Evolutionary conservation across 2,888 invertebrate genomes (phyloP).

Genomic region (Plebejus melissa): DNA sequence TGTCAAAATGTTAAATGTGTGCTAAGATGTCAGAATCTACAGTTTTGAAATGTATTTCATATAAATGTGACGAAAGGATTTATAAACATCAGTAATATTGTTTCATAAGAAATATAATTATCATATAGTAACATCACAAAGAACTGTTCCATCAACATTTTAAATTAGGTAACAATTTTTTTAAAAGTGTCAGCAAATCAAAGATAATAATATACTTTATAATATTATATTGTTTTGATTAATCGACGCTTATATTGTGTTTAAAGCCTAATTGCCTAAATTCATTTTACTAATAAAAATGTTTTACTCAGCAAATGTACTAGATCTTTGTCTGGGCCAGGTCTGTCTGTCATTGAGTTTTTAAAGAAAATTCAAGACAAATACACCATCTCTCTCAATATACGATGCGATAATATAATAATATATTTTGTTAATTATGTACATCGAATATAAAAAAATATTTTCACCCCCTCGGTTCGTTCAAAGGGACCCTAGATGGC

Average conservation of each 20-base stretch:
- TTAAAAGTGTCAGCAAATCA: neutral
- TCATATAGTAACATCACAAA: neutral
- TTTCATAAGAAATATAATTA: neutral
- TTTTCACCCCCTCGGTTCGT: conserved; percentile 35
- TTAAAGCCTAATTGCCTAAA: too few species aligned
- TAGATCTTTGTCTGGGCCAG: too few species aligned
- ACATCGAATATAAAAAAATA: conserved; percentile 22
- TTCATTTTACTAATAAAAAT: too few species aligned
- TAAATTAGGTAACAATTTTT: neutral
- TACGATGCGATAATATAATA: too few species aligned
- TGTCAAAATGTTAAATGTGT: conserved; percentile 25
- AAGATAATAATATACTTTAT: too few species aligned
- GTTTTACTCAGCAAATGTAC: too few species aligned
- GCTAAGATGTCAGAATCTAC: neutral
- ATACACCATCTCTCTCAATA: too few species aligned
- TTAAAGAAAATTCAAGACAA: too few species aligned
- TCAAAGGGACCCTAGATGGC: conserved; percentile 31
- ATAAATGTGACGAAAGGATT: neutral
- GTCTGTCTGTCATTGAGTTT: too few species aligned
- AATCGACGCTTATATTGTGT: too few species aligned
- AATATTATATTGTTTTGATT: too few species aligned
- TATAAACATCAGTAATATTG: neutral
- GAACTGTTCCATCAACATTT: neutral
- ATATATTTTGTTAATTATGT: too few species aligned
- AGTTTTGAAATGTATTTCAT: neutral